Evolutionary conservation across 2,113 vertebrate species (phyloP), one percentile per base, ranked within the genome.

Genomic region (human): DNA sequence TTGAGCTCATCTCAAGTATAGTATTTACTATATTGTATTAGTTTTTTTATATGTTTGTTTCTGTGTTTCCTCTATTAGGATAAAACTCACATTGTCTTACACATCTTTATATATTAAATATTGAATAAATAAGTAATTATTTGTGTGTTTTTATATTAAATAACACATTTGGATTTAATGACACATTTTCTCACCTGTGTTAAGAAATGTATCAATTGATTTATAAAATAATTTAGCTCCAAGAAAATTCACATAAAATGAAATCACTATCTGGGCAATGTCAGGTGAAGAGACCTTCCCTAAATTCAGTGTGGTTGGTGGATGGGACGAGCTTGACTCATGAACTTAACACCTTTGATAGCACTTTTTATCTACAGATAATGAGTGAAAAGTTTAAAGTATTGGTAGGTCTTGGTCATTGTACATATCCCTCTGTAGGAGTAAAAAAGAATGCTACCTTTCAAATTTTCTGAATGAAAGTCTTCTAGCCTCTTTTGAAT

Each of bases 211-310:
- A 75, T 93, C 38, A 64, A 57, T 75, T 91, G 45, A 55, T 94
- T 96, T 70, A 55, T 79, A 96, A 76, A 16, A 89, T 23, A 93
- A 6, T n/a, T 92, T 66, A 85, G 35, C 82, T 25, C 52, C 68
- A 66, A 64, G 38, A 20, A 94, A 94, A 57, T 20, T 1, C 35
- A 86, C 23, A 83, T 66, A 94, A 93, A 97, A 95, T n/a, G 48
- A 70, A 92, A 38, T 72, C 27, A 88, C 79, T 61, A 97, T 97
- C 83, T 98, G 96, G 52, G 12, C 0, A 9, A 96, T 92, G 96
- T 97, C 92, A 96, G 45, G 80, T 43, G 8, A 89, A 35, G 10
- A 86, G 85, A 91, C 45, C 81, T 97, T 97, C 93, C 20, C 11
- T 84, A 50, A 92, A 83, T 86, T 91, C 45, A 81, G 35, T 35